These are phyloP conservation scores for Felis chaus DNA, from an alignment of 2,113 vertebrate genomes.

Conservation along the genomic window DNA sequence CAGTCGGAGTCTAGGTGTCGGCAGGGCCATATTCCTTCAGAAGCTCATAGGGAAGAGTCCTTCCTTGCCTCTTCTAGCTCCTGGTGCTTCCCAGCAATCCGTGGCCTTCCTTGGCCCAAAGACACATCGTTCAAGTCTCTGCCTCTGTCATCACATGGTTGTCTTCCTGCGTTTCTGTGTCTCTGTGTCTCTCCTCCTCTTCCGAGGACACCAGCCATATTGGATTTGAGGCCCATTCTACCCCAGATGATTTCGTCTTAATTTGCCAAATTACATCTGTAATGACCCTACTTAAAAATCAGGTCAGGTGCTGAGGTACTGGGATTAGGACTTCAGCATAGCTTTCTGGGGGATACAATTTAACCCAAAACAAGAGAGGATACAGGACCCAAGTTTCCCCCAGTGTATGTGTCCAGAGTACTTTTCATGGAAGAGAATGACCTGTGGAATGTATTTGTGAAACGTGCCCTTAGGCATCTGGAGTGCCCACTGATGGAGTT, in stretches of 20 bases:
- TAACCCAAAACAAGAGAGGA: not conserved
- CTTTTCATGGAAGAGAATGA: not conserved
- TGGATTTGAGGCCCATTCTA: not conserved
- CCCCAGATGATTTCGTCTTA: not conserved
- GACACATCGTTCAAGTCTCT: not conserved
- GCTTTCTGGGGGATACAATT: not conserved
- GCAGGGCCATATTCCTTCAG: not conserved
- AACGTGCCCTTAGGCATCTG: not conserved
- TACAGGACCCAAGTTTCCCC: not conserved
- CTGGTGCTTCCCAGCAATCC: no score
- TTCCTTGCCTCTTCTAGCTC: not conserved
- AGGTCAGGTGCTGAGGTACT: not conserved
- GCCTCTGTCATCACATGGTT: not conserved
- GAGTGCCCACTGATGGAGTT: accelerated
- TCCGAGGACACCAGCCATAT: not conserved
- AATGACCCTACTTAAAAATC: not conserved
- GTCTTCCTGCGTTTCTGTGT: not conserved
- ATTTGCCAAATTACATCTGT: not conserved
- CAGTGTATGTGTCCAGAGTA: not conserved
- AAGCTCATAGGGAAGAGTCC: not conserved
- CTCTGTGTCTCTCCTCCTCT: not conserved
- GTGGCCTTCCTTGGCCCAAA: not conserved
- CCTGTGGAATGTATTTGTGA: not conserved
- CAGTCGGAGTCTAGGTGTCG: not conserved
- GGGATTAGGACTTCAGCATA: not conserved